Evolutionary conservation across 2,113 vertebrate genomes (phyloP).

Genomic region (Hypomesus transpacificus): DNA sequence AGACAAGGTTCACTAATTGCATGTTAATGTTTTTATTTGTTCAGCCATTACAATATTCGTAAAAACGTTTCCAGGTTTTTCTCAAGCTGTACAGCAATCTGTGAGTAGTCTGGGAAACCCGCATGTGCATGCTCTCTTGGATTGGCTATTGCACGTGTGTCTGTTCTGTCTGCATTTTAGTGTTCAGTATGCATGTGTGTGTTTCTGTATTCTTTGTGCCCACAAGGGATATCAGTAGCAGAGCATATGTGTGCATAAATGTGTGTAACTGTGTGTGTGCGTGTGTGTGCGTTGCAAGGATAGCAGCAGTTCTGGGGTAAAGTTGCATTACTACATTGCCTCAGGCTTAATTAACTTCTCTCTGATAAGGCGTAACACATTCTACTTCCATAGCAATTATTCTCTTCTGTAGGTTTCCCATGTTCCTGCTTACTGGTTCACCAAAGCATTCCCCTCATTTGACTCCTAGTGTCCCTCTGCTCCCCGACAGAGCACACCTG

Average conservation of each 20-base stretch:
- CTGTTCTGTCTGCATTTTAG: too few species aligned
- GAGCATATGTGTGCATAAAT: neutral
- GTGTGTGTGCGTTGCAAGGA: constrained; percentile 29
- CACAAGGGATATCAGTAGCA: too few species aligned
- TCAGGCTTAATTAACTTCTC: constrained; percentile 62
- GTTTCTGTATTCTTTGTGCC: neutral
- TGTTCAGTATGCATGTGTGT: neutral
- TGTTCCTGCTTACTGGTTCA: constrained; percentile 7
- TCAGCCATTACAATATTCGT: too few species aligned
- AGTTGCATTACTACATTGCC: constrained; percentile 34
- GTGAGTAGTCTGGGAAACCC: too few species aligned
- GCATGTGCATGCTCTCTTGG: too few species aligned
- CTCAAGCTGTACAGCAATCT: too few species aligned
- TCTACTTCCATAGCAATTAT: constrained; percentile 40
- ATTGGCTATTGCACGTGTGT: too few species aligned
- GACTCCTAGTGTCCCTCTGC: constrained; percentile 14
- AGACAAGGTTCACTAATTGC: too few species aligned
- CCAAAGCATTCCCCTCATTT: constrained; percentile 9
- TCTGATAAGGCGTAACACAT: constrained; percentile 56
- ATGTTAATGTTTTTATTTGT: too few species aligned
- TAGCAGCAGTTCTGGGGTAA: constrained; percentile 63
- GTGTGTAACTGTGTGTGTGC: constrained; percentile 9
- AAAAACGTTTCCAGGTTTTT: too few species aligned
- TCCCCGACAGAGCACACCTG: constrained; percentile 41
- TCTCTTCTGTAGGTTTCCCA: constrained; percentile 24